Base-by-base conservation (phyloP, 2,113 vertebrate genomes). In the Rynchops niger region DNA sequence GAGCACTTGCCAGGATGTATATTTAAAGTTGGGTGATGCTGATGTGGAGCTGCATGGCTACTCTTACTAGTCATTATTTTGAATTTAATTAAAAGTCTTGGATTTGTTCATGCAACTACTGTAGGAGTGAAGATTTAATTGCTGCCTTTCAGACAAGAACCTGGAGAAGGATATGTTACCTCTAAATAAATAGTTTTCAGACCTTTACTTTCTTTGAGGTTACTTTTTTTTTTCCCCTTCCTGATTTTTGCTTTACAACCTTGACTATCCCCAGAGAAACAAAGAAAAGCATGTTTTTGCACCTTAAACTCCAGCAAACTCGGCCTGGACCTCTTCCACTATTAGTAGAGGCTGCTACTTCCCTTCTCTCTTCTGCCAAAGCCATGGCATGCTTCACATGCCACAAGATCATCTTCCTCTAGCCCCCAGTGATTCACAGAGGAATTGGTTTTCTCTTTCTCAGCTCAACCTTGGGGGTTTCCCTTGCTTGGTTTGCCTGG, bases 381-480 rank as follows among this genome's bases (percentile, higher is more conserved):
- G 90, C 45, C 56, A n/a, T n/a, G 58, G 61, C 93, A 85, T 91
- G 55, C 74, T 82, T 96, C 66, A 49, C 86, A 53, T 95, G 70
- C 90, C 91, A 53, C 58, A 86, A 94, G 87, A 96, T 95, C 81
- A 53, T 93, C 52, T 95, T 93, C 89, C 84, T 80, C 61, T 85
- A 62, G 43, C 56, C 34, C 52, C 18, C 59, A 29, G 27, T 69
- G 77, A 85, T 90, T 93, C 5, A 10, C 53, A 43, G 59, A 30
- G 32, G 32, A 92, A 66, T 40, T 93, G 77, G 7, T 91, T 91
- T 81, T 88, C 32, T 77, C 23, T 83, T 88, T 91, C 58, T 77
- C 49, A 15, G 15, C 53, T 79, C 52, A 49, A 0, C 27, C 32
- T 25, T 40, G 32, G 40, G 32, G 17, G 5, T 80, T 91, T 90